Conservation (phyloP, 2,113 vertebrate species). For the Cyphomyrus plagiostoma region DNA sequence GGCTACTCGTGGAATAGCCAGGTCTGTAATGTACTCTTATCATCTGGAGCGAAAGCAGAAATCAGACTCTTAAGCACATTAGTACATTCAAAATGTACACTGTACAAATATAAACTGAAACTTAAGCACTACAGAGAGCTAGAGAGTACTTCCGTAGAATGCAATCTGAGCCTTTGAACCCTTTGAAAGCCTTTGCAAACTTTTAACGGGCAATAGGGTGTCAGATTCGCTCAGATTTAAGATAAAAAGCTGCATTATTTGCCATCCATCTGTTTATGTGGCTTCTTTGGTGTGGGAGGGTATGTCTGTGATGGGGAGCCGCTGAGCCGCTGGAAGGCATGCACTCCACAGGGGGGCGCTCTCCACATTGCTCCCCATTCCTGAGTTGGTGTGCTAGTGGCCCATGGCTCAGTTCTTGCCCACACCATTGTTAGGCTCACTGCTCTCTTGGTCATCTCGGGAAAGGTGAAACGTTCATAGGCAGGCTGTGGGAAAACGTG, state of each 20-base stretch:
- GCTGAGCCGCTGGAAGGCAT: not conserved
- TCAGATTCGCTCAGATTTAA: not conserved
- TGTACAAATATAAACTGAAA: not conserved
- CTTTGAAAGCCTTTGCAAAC: not conserved
- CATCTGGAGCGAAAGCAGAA: not conserved
- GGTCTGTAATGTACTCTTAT: not conserved
- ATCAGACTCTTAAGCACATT: not conserved
- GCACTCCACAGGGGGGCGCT: too few relatives aligned
- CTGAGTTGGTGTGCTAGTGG: not conserved
- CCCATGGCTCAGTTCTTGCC: not conserved
- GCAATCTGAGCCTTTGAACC: not conserved
- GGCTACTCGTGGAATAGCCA: not conserved
- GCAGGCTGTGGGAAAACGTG: not conserved
- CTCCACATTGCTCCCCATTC: not conserved
- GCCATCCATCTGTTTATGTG: not conserved
- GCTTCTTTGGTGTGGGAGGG: not conserved
- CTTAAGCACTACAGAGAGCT: not conserved
- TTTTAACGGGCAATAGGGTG: not conserved
- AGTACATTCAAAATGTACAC: not conserved
- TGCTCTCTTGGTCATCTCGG: not conserved
- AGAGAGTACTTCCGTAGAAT: not conserved
- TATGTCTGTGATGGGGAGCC: not conserved
- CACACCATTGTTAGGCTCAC: not conserved
- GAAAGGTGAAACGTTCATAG: not conserved
- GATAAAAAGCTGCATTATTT: not conserved